Base-by-base conservation (phyloP, 2,888 invertebrate species). In the Calephelis perditalis region DNA sequence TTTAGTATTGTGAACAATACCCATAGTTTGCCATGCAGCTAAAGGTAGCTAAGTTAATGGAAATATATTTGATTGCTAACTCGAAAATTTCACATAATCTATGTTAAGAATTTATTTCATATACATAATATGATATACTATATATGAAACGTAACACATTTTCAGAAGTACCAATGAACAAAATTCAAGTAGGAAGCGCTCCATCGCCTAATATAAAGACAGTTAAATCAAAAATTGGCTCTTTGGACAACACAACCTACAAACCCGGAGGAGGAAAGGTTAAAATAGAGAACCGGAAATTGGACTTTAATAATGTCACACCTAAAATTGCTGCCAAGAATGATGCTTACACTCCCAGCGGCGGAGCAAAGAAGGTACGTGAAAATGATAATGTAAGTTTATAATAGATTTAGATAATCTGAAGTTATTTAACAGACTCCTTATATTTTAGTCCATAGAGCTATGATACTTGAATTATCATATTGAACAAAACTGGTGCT, bases 291-390 rank as follows among this genome's bases (percentile, higher is more conserved):
- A 94, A 94, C 71, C 94, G 95, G 75, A 97, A 97, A 86, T 88
- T 97, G 55, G 96, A 97, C 74, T 95, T 96, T 70, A 95, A 95
- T 74, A 95, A 95, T 70, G 95, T 95, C 0, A 94, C 95, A 61
- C 95, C 98, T 5, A 96, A 95, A 84, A 96, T 98, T 77, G 96
- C 97, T 59, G 97, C 98, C 58, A 96, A 97, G 82, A 98, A 98
- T 77, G 97, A 98, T 63, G 93, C 93, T 66, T 98, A 98, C 73
- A 90, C 92, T 64, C 96, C 98, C 1, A 95, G 95, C 73, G 97
- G 97, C 68, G 97, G 98, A 47, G 95, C 97, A 70, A 97, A 97
- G 81, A 98, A 98, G 95, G 97, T 97, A 88, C 4, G 40, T 40
- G 5, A 40, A 40, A 1, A 40, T 40, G 40, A 40, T 8, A 40